Base-by-base conservation (phyloP, 2,888 invertebrate species). In the Dascillus cervinus region DNA sequence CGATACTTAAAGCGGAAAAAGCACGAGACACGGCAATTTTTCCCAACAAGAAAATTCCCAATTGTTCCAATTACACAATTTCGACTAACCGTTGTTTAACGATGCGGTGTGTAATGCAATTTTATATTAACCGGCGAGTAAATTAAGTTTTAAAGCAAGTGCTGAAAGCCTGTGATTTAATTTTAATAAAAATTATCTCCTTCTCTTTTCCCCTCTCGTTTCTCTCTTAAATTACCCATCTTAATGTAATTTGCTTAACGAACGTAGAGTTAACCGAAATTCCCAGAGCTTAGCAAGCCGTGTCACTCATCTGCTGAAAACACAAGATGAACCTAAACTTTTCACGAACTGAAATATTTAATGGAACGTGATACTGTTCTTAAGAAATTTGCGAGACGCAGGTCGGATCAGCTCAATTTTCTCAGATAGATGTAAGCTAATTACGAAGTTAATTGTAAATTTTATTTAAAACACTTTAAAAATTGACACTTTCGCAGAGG, bases 161-260 rank as follows among this genome's bases (percentile, higher is more conserved):
- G 47, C 42, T 39, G 47, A 44, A 39, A 43, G 41, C 32, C 41
- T 15, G 44, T 51, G 51, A 53, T 52, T 52, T 51, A 52, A 53
- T 53, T 53, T 52, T 47, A 46, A 49, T 51, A 51, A 52, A 53
- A 52, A 52, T 51, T 50, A 47, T 45, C 44, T 41, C 39, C 47
- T 45, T n/a, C n/a, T n/a, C n/a, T n/a, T n/a, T n/a, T n/a, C n/a
- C n/a, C n/a, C n/a, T n/a, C n/a, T n/a, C n/a, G n/a, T n/a, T n/a
- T n/a, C n/a, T 43, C 44, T 38, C 48, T 50, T 42, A 50, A 53
- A 52, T 52, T 53, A 43, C 46, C 50, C 51, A 47, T 50, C 48
- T 50, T 53, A 53, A 53, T 52, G 47, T 43, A 50, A 53, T 53
- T 52, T 52, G 47, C 52, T 40, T 53, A 53, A 53, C 53, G 53